Conservation (phyloP, 2,797 vertebrate genomes). For the Myotis findleyi region DNA sequence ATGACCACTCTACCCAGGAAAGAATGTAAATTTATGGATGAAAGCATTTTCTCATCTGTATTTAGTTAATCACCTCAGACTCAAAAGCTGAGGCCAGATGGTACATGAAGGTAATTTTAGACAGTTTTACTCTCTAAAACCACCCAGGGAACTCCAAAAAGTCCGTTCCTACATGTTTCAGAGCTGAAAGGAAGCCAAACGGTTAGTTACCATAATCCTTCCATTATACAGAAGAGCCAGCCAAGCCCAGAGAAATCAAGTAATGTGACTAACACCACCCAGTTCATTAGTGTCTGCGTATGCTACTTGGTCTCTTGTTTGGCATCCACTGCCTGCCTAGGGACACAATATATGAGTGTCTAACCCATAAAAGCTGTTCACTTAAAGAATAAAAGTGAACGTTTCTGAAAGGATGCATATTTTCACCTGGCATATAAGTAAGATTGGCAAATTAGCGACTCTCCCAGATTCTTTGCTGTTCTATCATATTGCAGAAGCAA, state of each 20-base stretch:
- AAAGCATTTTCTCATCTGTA: not conserved
- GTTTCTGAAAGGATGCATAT: not conserved
- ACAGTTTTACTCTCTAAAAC: not conserved
- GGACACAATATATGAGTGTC: not conserved
- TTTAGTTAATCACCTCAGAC: not conserved
- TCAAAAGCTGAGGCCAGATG: not conserved
- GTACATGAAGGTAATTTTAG: not conserved
- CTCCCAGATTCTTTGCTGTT: not conserved
- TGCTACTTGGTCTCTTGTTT: not conserved
- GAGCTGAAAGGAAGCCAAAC: not conserved
- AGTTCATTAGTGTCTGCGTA: not conserved
- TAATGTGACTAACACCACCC: fast-evolving
- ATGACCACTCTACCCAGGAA: not conserved
- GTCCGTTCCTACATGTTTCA: not conserved
- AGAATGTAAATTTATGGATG: not conserved
- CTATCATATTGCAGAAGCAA: not conserved
- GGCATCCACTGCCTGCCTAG: not conserved
- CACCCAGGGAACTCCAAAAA: not conserved
- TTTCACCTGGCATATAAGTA: not conserved
- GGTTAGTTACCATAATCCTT: not conserved
- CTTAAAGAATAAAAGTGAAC: not conserved
- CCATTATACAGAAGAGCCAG: not conserved
- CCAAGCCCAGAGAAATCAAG: not conserved
- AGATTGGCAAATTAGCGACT: not conserved
- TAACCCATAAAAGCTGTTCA: not conserved